Percentiles rank a stretch among this genome's conserved stretches.
These are phyloP conservation scores for Epiperipatus broadwayi DNA, from an alignment of 2,888 invertebrate species.

Conservation along the genomic window DNA sequence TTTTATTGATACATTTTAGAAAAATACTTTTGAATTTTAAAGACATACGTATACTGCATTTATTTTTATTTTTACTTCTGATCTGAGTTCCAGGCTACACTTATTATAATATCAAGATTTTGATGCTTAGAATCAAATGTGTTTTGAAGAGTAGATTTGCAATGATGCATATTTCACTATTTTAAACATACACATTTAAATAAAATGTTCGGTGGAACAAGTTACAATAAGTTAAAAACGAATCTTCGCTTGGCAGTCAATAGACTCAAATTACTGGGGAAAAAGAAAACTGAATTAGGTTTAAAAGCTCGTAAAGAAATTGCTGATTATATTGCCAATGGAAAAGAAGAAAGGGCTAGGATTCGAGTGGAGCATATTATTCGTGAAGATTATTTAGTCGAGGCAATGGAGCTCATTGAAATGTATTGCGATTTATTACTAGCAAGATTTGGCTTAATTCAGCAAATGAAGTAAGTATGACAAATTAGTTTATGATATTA, in stretches of 20 bases:
- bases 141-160: no score
- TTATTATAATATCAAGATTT: no score
- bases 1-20: no score
- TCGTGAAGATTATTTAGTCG: conserved; percentile 93
- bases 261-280: conserved; percentile 78
- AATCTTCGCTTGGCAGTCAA: conserved; percentile 79
- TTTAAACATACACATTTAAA: no score
- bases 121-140: no score
- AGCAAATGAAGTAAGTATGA: conserved; percentile 66
- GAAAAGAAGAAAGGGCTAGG: conserved; percentile 51
- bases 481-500: neutral
- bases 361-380: conserved; percentile 97
- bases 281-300: conserved; percentile 91
- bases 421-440: conserved; percentile 95
- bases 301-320: conserved; percentile 93
- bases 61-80: no score
- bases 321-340: conserved; percentile 73
- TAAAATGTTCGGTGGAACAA: no score
- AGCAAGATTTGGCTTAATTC: conserved; percentile 85
- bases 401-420: conserved; percentile 96
- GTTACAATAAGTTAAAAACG: conserved; percentile 87
- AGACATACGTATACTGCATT: no score
- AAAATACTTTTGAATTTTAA: no score
- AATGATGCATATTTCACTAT: no score
- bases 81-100: no score